Evolutionary conservation across 2,888 invertebrate genomes (phyloP).

Genomic region (Tetanocera ferruginea): DNA sequence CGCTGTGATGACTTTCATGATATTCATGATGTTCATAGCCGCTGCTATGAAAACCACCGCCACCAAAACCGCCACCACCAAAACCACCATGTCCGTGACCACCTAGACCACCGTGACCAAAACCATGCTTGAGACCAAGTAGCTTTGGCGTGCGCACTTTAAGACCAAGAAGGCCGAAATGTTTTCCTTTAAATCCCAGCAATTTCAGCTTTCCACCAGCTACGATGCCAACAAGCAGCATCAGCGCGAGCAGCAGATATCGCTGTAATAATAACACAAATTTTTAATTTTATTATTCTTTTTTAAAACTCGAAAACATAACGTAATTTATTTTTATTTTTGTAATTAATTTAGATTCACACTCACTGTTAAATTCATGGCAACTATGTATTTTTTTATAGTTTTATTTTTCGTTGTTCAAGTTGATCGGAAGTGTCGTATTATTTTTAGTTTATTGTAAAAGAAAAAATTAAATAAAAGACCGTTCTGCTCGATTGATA

Average conservation of each 20-base stretch:
- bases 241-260: slow-evolving; percentile 28
- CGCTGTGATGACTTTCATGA: slow-evolving; percentile 51
- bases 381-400: slow-evolving; percentile 9
- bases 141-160: slow-evolving; percentile 60
- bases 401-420: slow-evolving; percentile 34
- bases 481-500: neutral
- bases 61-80: slow-evolving; percentile 45
- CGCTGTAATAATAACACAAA: slow-evolving; percentile 35
- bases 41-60: slow-evolving; percentile 50
- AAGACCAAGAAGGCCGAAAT: slow-evolving; percentile 55
- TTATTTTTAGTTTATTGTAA: neutral
- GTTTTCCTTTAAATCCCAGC: slow-evolving; percentile 60
- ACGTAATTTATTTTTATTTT: neutral
- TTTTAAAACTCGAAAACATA: neutral
- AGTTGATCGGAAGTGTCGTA: neutral
- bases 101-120: slow-evolving; percentile 45
- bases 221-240: slow-evolving; percentile 32
- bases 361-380: slow-evolving; percentile 49
- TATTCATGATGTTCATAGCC: slow-evolving; percentile 57
- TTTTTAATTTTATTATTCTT: slow-evolving; percentile 14
- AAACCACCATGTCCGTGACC: slow-evolving; percentile 42
- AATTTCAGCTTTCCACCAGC: slow-evolving; percentile 57
- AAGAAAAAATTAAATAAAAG: neutral
- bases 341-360: neutral
- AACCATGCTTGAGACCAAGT: slow-evolving; percentile 58